A percentile compares a stretch with the other conserved stretches of the same genome.
Conservation (phyloP, 2,888 invertebrate species). For the Hypomecis punctinalis region DNA sequence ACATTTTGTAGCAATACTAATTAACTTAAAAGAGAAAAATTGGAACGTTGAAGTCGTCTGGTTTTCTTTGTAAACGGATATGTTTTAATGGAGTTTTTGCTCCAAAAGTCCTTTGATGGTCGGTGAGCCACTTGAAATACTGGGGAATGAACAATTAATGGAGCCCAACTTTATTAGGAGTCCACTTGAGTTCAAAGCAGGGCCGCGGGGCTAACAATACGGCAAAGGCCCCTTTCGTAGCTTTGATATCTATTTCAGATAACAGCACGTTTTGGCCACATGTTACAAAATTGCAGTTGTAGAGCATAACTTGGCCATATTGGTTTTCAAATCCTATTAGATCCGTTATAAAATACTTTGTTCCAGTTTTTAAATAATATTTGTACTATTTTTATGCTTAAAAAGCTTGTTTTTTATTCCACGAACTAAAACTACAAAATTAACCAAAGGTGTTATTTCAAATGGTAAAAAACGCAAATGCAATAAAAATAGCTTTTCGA, state of each 20-base stretch:
- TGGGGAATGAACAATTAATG: constrained; percentile 64
- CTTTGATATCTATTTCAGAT: constrained; percentile 42
- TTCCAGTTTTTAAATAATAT: too few species aligned
- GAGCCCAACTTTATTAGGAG: constrained; percentile 56
- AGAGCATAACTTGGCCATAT: constrained; percentile 14
- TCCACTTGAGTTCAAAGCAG: constrained; percentile 68
- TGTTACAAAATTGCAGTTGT: constrained; percentile 35
- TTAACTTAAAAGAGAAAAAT: too few species aligned
- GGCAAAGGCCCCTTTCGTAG: constrained; percentile 46
- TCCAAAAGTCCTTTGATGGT: constrained; percentile 48
- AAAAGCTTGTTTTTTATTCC: too few species aligned
- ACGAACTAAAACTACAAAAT: too few species aligned
- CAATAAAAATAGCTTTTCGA: too few species aligned
- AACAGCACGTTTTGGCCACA: constrained; percentile 36
- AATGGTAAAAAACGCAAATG: too few species aligned
- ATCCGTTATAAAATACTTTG: too few species aligned
- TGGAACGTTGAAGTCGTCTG: background rate
- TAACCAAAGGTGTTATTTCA: too few species aligned
- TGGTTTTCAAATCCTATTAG: constrained; percentile 4
- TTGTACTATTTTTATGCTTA: too few species aligned
- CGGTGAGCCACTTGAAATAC: constrained; percentile 56
- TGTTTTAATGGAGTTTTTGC: constrained; percentile 43
- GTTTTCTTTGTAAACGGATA: constrained; percentile 32
- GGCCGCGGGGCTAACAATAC: constrained; percentile 58
- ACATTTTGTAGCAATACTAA: too few species aligned